Base-by-base conservation (phyloP, 2,888 invertebrate species). In the Nysson spinosus region DNA sequence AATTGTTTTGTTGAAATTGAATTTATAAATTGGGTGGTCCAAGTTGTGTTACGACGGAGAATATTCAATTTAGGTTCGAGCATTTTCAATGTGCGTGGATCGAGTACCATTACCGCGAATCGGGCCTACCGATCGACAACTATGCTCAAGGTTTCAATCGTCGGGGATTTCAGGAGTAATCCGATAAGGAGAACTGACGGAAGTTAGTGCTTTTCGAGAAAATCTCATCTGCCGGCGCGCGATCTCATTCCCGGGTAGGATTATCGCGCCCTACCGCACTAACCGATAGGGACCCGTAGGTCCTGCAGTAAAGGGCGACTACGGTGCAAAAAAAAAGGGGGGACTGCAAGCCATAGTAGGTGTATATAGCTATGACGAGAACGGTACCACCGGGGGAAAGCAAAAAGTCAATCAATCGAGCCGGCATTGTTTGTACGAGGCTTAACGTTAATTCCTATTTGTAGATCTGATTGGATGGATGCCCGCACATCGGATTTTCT, bases 361-460 rank as follows among this genome's bases (percentile, higher is more conserved):
- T 24, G 54, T 30, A 26, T 34, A 40, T 51, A 46, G 39, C 47
- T 58, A 64, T 51, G 66, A 20, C 19, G 32, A 49, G 28, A 34
- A 56, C 16, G 55, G 56, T 35, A 42, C 61, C 24, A 40, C 11
- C 40, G 22, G 47, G 51, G 40, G 47, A 62, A 58, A 66, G 74
- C 77, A 76, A 83, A 85, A 86, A 85, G 85, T 85, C 83, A 85
- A 85, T 86, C 83, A 85, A 82, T 84, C 80, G 76, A 58, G 68
- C 64, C 71, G 61, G 72, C 78, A 81, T 84, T 85, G 85, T 85
- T 86, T 86, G 84, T 69, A 79, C 78, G 76, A 64, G 81, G 84
- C 81, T 85, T 81, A 82, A 80, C 79, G 80, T 75, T 84, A 83
- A 85, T 85, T 83, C 83, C 81, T 85, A 83, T 85, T 85, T 86